Base-by-base conservation (phyloP, 1,140 invertebrate genomes). In the Camponotus vicinus region DNA sequence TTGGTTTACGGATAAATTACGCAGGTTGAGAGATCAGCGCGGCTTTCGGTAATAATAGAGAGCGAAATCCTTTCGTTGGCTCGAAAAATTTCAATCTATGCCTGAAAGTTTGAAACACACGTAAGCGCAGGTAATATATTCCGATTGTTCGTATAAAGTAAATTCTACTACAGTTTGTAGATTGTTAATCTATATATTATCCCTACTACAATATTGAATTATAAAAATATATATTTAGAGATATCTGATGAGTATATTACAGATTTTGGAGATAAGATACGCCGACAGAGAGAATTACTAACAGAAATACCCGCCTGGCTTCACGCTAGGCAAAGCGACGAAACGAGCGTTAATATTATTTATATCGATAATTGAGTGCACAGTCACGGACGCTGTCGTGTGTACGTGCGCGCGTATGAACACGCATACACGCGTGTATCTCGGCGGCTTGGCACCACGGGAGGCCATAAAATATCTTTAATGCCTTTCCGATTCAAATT, bases 401-500 rank as follows among this genome's bases (percentile, higher is more conserved):
- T 34, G 55, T 40, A 32, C 32, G 83, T 45, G 71, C 5, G 42
- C 11, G 59, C 7, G 82, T 64, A 42, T 37, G 63, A 37, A 70
- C 61, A 37, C 34, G 59, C 69, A 45, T 57, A 75, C 55, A 52
- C 76, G 73, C 18, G 87, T 71, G 86, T 63, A 86, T 70, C 80
- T 86, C 83, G 75, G 67, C 79, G 80, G 76, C 83, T 59, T 52
- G 70, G 87, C 90, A 66, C 92, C 85, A 63, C 92, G 89, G 90
- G 91, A 88, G 84, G 78, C 87, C 89, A 91, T 92, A 91, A 93
- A 92, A 92, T 88, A 93, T 92, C 88, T 92, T 92, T 92, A 92
- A 90, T 92, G 91, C 87, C 91, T 92, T 92, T 92, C 77, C 89
- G 89, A 93, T 93, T 92, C 90, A 93, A 91, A 92, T 93, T 92